Base-by-base conservation (phyloP, 2,797 vertebrate species). In the Tragopan temminckii region DNA sequence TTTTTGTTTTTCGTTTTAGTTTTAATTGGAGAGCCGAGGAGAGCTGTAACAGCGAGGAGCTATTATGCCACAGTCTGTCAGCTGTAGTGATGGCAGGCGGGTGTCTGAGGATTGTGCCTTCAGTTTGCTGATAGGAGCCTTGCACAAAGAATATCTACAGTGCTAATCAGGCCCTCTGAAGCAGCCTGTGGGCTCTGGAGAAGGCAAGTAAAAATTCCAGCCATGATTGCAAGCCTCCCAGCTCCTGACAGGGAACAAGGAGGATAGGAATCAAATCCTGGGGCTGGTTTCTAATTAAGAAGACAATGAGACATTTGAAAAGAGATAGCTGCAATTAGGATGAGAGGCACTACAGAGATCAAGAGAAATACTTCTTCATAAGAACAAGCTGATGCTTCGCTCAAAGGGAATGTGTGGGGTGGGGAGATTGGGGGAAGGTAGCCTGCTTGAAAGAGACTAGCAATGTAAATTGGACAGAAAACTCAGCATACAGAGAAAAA, bases 291-390 rank as follows among this genome's bases (percentile, higher is more conserved):
- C 40, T 95, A 88, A 91, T 86, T 89, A 93, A 77, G 68, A 63
- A 91, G 82, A 91, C 75, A 91, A 72, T 69, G 55, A 92, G 77
- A 68, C 5, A 0, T 90, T 90, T 90, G 62, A 94, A 95, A 94
- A 14, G 23, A 95, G 85, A 90, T 71, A 72, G 80, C 59, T 83
- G 62, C 80, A 94, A 88, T 93, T 95, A 91, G 66, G 63, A 86
- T 71, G 93, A 95, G 85, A 96, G 85, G 91, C 80, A 93, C 89
- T 88, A 77, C 50, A 92, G 43, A 78, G 89, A 92, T 88, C 66
- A 85, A 90, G 89, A 78, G 67, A 95, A 89, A 94, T 66, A 43
- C 63, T 91, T 85, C 79, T 85, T 58, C 40, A 7, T 36, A 62
- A 79, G 82, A 78, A 35, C 24, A 66, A 46, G 63, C 45, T 42